Conservation (phyloP, 2,113 vertebrate species). For the Neomonachus schauinslandi region DNA sequence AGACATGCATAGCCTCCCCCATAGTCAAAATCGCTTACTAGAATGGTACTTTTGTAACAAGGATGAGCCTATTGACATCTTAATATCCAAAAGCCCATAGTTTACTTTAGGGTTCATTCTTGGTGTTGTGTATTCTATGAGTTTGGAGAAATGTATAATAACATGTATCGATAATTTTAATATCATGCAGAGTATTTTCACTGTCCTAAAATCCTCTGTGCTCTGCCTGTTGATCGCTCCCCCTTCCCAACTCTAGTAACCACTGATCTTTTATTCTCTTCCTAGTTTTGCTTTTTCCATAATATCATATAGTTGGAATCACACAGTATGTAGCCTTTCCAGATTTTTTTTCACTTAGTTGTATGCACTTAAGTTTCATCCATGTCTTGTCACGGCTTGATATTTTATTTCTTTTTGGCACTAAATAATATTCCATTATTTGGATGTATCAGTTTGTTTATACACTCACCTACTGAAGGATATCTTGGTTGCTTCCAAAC, state of each 20-base stretch:
- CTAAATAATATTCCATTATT: not conserved
- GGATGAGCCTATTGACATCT: not conserved
- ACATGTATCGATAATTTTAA: not conserved
- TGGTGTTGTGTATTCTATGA: not conserved
- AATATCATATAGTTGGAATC: not conserved
- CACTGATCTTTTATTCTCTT: not conserved
- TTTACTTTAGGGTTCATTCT: not conserved
- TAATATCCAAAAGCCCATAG: not conserved
- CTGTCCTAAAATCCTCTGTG: not conserved
- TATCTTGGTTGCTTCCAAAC: not conserved
- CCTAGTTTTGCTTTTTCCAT: not conserved
- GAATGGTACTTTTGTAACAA: not conserved
- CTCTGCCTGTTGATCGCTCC: not conserved
- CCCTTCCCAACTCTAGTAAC: not conserved
- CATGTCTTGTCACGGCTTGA: not conserved
- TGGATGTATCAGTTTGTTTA: not conserved
- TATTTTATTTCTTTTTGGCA: not conserved
- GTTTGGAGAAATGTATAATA: not conserved
- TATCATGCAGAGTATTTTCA: not conserved
- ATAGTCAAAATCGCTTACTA: not conserved
- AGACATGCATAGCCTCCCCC: not conserved
- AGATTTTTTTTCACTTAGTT: not conserved
- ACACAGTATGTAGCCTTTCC: not conserved
- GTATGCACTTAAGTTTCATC: not conserved
- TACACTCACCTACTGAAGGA: not conserved